phyloP scores from a whole-genome alignment of 2,113 vertebrate species.

The Camelus bactrianus region DNA sequence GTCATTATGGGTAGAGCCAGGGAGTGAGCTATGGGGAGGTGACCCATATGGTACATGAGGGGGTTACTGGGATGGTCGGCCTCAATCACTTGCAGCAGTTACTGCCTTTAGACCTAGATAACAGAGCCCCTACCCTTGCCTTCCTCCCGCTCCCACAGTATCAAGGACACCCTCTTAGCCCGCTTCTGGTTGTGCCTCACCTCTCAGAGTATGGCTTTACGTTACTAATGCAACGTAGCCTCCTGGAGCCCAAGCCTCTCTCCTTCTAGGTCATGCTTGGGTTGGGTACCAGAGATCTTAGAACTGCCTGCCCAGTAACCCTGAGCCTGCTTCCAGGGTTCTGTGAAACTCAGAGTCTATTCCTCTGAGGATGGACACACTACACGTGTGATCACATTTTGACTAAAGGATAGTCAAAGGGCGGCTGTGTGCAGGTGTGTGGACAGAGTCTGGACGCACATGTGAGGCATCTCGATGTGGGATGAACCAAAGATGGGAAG shows the following conservation, averaged over 20 bases:
- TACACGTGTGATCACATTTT: not conserved
- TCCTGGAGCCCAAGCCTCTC: not conserved
- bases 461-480: not conserved
- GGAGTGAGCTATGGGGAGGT: not conserved
- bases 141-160: not conserved
- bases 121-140: rapidly evolving
- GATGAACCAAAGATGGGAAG: not conserved
- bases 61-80: not conserved
- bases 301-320: not conserved
- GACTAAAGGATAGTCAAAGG: not conserved
- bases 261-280: not conserved
- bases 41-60: not conserved
- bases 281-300: not conserved
- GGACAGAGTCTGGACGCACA: too few relatives aligned
- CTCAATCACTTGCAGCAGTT: not conserved
- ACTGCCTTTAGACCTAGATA: not conserved
- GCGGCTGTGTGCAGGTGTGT: not conserved
- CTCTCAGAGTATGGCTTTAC: not conserved
- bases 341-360: not conserved
- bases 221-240: not conserved
- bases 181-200: not conserved
- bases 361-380: not conserved
- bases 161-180: not conserved
- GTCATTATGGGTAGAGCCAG: not conserved
- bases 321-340: not conserved